Percentiles rank a stretch among this genome's conserved stretches.
Conservation (phyloP, 2,888 invertebrate species). For the Heteropelma amictum region DNA sequence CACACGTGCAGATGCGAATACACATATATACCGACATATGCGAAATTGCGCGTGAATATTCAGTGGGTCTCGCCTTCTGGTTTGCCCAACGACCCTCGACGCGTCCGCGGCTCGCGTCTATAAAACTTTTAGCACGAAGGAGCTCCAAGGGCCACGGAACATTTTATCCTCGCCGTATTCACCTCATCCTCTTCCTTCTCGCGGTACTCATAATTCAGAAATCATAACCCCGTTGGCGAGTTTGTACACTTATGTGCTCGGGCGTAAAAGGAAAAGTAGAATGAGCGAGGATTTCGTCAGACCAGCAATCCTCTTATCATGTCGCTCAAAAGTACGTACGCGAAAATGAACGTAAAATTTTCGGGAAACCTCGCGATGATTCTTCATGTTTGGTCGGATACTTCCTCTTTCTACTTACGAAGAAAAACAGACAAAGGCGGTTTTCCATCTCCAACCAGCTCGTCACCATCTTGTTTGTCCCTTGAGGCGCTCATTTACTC, state of each 20-base stretch:
- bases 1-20: not conserved
- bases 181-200: constrained; percentile 2
- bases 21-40: not conserved
- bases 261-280: constrained; percentile 6
- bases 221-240: constrained; percentile 43
- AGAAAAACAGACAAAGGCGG: constrained; percentile 20
- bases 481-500: not conserved
- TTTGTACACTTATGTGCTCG: not conserved
- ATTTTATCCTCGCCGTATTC: constrained; percentile 49
- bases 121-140: constrained; percentile 60
- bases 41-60: constrained; percentile 59
- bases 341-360: constrained; percentile 11
- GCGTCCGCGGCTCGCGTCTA: constrained; percentile 38
- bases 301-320: not conserved
- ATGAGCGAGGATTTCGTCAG: constrained; percentile 27
- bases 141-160: constrained; percentile 52
- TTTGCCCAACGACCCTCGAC: constrained; percentile 44
- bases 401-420: not conserved
- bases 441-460: not conserved
- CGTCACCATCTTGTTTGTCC: too few species aligned
- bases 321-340: not conserved
- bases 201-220: constrained; percentile 35
- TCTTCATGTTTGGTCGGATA: constrained; percentile 12
- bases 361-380: not conserved
- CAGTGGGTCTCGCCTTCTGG: constrained; percentile 48